phyloP scores from a whole-genome alignment of 2,888 invertebrate species.

The Synanthedon myopaeformis region DNA sequence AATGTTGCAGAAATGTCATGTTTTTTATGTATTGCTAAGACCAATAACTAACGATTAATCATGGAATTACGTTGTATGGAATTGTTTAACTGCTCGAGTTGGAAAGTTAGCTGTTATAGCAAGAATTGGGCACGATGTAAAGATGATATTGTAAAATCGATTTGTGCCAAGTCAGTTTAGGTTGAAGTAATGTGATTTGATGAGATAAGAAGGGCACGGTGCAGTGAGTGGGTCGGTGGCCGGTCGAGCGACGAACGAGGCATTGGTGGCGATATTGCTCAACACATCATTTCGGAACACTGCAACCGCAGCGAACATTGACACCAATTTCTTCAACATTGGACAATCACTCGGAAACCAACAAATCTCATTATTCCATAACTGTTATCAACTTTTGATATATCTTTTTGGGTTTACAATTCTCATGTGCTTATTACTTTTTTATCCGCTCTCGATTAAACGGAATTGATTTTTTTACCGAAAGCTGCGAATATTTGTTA shows the following conservation, averaged over 20 bases:
- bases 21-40: too few species aligned
- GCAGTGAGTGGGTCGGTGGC: constrained; percentile 36
- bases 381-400: constrained; percentile 4
- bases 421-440: too few species aligned
- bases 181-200: constrained; percentile 34
- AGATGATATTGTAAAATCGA: neutral
- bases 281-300: constrained; percentile 64
- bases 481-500: too few species aligned
- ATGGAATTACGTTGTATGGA: too few species aligned
- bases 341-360: constrained; percentile 38
- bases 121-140: neutral
- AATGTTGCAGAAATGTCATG: too few species aligned
- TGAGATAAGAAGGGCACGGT: constrained; percentile 44
- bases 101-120: neutral
- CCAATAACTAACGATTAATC: too few species aligned
- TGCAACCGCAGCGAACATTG: constrained; percentile 68
- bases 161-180: neutral
- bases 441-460: too few species aligned
- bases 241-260: constrained; percentile 10
- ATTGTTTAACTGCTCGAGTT: too few species aligned
- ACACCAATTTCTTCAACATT: constrained; percentile 60
- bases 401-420: constrained; percentile 8
- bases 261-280: constrained; percentile 35
- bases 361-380: constrained; percentile 21
- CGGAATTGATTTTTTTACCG: too few species aligned